Evolutionary conservation across 2,113 vertebrate species (phyloP).

Genomic region (Chamaetylas fuelleborni): DNA sequence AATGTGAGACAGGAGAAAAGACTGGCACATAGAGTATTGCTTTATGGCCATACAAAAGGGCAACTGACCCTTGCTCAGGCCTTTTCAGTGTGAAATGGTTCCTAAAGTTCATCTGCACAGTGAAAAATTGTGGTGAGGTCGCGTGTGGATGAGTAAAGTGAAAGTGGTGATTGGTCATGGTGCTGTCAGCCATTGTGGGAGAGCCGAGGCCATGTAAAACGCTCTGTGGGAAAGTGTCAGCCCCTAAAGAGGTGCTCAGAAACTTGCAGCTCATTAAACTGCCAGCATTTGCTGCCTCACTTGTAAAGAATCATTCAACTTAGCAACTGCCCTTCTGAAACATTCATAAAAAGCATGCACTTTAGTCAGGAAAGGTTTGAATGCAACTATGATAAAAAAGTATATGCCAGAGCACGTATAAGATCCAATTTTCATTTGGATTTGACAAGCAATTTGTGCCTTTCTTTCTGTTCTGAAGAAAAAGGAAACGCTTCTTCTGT

Average conservation of each 20-base stretch:
- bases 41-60: slow-evolving; percentile 82
- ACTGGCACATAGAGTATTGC: slow-evolving; percentile 78
- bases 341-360: slow-evolving; percentile 63
- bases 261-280: slow-evolving; percentile 81
- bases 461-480: background rate
- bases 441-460: background rate
- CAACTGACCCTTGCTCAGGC: slow-evolving; percentile 80
- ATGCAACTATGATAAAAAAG: background rate
- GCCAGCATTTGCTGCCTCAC: slow-evolving; percentile 84
- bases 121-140: slow-evolving; percentile 97
- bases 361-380: background rate
- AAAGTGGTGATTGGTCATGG: slow-evolving; percentile 94
- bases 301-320: slow-evolving; percentile 80
- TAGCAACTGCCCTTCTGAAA: slow-evolving; percentile 73
- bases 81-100: slow-evolving; percentile 80
- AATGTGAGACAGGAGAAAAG: slow-evolving; percentile 90
- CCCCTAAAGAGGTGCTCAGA: slow-evolving; percentile 82
- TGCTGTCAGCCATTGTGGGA: slow-evolving; percentile 84
- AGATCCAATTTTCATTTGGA: background rate
- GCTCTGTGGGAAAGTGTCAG: slow-evolving; percentile 86
- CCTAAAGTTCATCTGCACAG: slow-evolving; percentile 90
- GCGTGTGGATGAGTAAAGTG: slow-evolving; percentile 93
- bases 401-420: background rate
- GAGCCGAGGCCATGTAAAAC: slow-evolving; percentile 72
- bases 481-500: background rate